Base-by-base conservation (phyloP, 2,113 vertebrate species). In the Tricholaema leucomelas region DNA sequence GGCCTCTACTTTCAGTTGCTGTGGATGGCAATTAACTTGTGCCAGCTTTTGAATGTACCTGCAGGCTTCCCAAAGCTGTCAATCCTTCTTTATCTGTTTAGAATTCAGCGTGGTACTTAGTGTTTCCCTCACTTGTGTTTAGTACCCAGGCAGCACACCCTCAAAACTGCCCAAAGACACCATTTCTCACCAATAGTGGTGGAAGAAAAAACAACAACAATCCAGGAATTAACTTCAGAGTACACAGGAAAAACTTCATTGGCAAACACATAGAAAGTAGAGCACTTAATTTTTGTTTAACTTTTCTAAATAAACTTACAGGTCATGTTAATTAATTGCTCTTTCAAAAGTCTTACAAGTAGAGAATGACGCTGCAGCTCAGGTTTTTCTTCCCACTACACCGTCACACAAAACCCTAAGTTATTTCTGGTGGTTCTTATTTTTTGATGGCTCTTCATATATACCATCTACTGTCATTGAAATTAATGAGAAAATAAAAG, bases 401-500 rank as follows among this genome's bases (percentile, higher is more conserved):
- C 31, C 81, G 90, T 78, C n/a, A 72, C 28, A 65, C n/a, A 78
- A 94, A 93, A 94, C 56, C 16, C 80, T 72, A 72, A 75, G 67
- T 63, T 93, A 92, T 90, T 94, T 88, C 77, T 93, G 86, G 50
- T 59, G 69, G 44, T 90, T 84, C 70, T 90, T 92, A 93, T 93
- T 94, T 96, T 94, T 86, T 95, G 88, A 61, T 90, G 85, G 79
- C 66, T 95, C 91, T 94, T 94, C 81, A 85, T 96, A 91, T 96
- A 91, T 64, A 88, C 54, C 61, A 60, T 96, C 83, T 67, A 88
- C 60, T 0, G 0, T 81, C 92, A 90, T 2, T 91, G 83, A 97
- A 95, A 93, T 94, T 92, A 96, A 96, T 94, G 91, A 94, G 88
- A 94, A 96, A 95, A 95, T 94, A 95, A 93, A 80, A 24, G 18